These are phyloP conservation scores for Apistogramma diplotaenia DNA, from an alignment of 2,113 vertebrate genomes.

Conservation along the genomic window DNA sequence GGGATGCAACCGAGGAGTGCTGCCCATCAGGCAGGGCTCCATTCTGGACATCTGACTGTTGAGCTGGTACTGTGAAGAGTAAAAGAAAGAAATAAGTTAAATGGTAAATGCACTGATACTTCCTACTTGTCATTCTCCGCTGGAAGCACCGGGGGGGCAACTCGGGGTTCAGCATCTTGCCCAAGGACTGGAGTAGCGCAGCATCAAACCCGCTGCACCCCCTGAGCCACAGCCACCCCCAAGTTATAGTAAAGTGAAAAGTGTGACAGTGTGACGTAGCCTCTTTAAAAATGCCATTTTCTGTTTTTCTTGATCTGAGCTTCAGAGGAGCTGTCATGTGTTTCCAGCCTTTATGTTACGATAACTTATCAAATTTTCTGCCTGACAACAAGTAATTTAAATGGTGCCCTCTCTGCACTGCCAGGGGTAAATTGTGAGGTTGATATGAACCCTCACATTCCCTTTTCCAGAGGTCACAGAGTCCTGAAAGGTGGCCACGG, in stretches of 20 bases:
- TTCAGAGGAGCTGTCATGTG: background rate
- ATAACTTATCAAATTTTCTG: background rate
- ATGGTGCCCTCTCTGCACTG: background rate
- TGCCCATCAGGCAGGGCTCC: conserved; percentile 96
- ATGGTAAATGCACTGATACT: background rate
- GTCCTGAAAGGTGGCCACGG: background rate
- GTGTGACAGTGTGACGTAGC: too few relatives aligned
- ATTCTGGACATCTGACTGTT: conserved; percentile 93
- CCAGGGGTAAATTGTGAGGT: background rate
- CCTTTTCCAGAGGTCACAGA: background rate
- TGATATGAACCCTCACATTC: background rate
- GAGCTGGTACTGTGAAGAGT: conserved; percentile 87
- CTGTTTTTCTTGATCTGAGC: background rate
- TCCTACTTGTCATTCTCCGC: background rate
- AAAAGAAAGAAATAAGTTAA: background rate
- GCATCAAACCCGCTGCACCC: too few relatives aligned
- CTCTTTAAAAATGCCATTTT: too few relatives aligned
- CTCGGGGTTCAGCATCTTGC: background rate
- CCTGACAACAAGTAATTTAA: background rate
- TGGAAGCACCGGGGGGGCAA: rapidly evolving
- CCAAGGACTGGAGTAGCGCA: background rate
- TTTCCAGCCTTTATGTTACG: background rate
- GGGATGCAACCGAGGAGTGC: conserved; percentile 89
- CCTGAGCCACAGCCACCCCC: background rate
- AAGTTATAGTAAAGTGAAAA: background rate